Evolutionary conservation across 2,888 invertebrate species (phyloP), one percentile per base, ranked within the genome.

Genomic region (Tortricodes alternella): DNA sequence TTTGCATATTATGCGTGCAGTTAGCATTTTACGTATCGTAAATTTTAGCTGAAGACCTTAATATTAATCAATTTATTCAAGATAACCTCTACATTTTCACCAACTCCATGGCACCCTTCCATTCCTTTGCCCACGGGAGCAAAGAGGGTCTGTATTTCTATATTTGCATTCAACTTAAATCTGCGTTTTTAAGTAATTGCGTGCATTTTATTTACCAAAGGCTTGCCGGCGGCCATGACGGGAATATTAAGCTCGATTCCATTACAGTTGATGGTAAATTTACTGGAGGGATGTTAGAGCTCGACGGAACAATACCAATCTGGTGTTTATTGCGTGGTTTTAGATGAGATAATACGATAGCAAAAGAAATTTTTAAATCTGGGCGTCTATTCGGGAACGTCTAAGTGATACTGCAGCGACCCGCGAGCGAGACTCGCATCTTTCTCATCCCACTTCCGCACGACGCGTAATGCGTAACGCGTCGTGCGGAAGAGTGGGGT

Each of bases 171-270:
- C 81, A 70, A 71, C 80, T 84, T 71, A 70, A 71, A 68, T 71
- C 75, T 76, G 78, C 74, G 74, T 83, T 84, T 85, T 85, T 80
- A 81, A 84, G 86, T 86, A 87, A 86, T 87, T 87, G 85, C 79
- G 75, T 77, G 76, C 79, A 73, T 79, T 82, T 74, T 75, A 71
- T 76, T 66, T 71, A 58, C 58, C 58, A 53, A 55, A 60, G 55
- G 58, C 60, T 62, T 62, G 59, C 60, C 41, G 55, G 50, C 32
- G 52, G 46, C 46, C 35, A 18, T 52, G 39, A 39, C 46, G 49
- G 58, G 56, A 44, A 24, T 56, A 53, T n/a, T 46, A 49, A 56
- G 11, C 13, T 19, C 16, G n/a, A 37, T 24, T 21, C 43, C 55
- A 49, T 56, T 49, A 27, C 13, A 29, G 37, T 41, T 32, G 11